Percentiles rank a stretch among this genome's conserved stretches.
Evolutionary conservation across 1,140 invertebrate species (phyloP).

Genomic region (Parasteatoda tepidariorum): DNA sequence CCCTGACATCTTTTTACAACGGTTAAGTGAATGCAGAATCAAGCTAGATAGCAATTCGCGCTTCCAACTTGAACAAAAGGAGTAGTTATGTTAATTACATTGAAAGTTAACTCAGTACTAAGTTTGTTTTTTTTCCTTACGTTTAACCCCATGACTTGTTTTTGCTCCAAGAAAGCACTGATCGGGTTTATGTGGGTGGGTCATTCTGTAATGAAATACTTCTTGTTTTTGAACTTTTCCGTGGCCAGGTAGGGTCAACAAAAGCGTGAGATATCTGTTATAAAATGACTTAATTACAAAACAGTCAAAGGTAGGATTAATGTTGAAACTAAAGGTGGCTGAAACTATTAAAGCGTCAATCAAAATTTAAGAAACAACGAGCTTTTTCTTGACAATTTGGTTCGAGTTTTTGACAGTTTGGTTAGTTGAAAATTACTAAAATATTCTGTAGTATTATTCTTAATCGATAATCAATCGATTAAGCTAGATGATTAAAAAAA

Average conservation of each 20-base stretch:
- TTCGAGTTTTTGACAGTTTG: no score
- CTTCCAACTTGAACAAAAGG: slow-evolving; percentile 20
- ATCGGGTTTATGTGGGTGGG: background rate
- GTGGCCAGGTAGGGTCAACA: background rate
- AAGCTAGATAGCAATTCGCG: background rate
- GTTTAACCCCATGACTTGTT: background rate
- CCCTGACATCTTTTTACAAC: slow-evolving; percentile 42
- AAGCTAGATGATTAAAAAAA: no score
- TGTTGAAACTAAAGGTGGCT: no score
- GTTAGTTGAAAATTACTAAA: no score
- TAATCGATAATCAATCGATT: no score
- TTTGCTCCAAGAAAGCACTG: background rate
- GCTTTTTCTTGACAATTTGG: no score
- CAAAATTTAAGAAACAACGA: no score
- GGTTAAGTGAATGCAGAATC: background rate
- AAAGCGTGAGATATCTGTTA: background rate
- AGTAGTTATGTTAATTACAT: slow-evolving; percentile 33
- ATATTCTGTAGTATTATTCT: no score
- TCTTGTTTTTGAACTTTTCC: background rate
- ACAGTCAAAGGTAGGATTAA: no score
- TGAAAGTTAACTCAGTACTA: background rate
- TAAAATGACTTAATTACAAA: no score
- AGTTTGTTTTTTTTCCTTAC: slow-evolving; percentile 1
- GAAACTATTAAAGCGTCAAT: no score
- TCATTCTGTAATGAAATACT: background rate